These are phyloP conservation scores for Akabosia matsudoensis DNA, from an alignment of 1,140 invertebrate genomes.

Conservation along the genomic window DNA sequence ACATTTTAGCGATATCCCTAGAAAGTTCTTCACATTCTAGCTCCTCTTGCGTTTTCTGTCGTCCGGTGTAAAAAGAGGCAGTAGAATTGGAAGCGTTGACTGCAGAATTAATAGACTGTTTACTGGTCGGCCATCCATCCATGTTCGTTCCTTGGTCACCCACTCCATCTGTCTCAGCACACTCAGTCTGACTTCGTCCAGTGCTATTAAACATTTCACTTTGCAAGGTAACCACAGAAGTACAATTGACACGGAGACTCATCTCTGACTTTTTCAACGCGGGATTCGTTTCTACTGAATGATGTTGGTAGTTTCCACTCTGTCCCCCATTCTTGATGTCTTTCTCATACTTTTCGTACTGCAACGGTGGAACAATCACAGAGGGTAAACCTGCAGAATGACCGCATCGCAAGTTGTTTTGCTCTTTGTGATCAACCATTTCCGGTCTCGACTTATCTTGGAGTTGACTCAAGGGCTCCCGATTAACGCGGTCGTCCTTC, in stretches of 20 bases:
- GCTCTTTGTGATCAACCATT: not conserved
- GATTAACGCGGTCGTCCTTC: not conserved
- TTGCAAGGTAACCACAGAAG: conserved; percentile 39
- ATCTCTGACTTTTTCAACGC: conserved; percentile 33
- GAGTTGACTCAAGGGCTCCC: not conserved
- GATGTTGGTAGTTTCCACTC: not conserved
- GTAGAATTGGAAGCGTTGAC: conserved; percentile 24
- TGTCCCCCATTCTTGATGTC: not conserved
- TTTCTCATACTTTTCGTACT: conserved; percentile 6
- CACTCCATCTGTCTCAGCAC: not conserved
- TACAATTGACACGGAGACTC: conserved; percentile 36
- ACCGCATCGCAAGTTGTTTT: not conserved
- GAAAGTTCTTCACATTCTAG: conserved; percentile 75
- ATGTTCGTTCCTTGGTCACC: not conserved
- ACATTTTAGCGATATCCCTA: conserved; percentile 66
- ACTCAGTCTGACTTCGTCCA: not conserved
- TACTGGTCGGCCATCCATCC: not conserved
- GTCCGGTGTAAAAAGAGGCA: conserved; percentile 48
- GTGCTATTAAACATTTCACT: conserved; percentile 26
- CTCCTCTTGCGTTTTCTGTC: conserved; percentile 68
- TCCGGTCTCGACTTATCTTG: not conserved
- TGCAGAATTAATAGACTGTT: not conserved
- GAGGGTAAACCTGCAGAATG: not conserved
- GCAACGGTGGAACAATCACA: conserved; percentile 14
- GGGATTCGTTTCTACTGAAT: not conserved